Evolutionary conservation across 2,113 vertebrate genomes (phyloP).

Genomic region (Cromileptes altivelis): DNA sequence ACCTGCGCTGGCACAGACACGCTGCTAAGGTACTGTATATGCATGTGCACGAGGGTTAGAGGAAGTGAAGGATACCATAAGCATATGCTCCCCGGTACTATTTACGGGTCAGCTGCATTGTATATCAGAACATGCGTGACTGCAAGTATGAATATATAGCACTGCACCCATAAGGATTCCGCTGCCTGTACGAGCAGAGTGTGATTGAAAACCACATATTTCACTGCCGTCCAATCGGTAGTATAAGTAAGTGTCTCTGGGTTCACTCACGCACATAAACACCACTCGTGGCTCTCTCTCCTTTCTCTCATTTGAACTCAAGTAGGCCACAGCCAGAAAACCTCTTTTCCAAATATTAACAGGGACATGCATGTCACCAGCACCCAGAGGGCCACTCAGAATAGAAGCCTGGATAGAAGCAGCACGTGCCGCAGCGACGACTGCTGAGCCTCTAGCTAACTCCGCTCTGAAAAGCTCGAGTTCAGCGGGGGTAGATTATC

Average conservation of each 20-base stretch:
- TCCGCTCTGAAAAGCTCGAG: slow-evolving; percentile 36
- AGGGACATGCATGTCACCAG: slow-evolving; percentile 79
- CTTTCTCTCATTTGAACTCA: slow-evolving; percentile 72
- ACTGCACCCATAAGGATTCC: background rate
- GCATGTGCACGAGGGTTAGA: background rate
- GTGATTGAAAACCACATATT: slow-evolving; percentile 43
- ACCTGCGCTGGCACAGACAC: slow-evolving; percentile 96
- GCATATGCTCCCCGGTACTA: slow-evolving; percentile 41
- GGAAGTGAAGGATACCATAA: slow-evolving; percentile 22
- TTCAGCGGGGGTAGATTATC: slow-evolving; percentile 34
- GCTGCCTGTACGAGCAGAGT: slow-evolving; percentile 1
- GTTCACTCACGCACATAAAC: slow-evolving; percentile 30
- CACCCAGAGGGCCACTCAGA: slow-evolving; percentile 83
- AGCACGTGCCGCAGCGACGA: slow-evolving; percentile 59
- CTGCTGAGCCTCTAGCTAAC: slow-evolving; percentile 64
- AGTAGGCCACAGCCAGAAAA: slow-evolving; percentile 83
- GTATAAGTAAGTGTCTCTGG: slow-evolving; percentile 35
- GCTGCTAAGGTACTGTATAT: slow-evolving; percentile 92
- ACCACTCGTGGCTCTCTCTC: slow-evolving; percentile 38
- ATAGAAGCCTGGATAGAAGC: slow-evolving; percentile 80
- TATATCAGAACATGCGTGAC: slow-evolving; percentile 46
- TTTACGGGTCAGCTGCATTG: slow-evolving; percentile 57
- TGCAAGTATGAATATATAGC: slow-evolving; percentile 34
- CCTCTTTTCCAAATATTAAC: slow-evolving; percentile 85
- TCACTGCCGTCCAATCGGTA: slow-evolving; percentile 28